A percentile compares a stretch with the other conserved stretches of the same genome.
phyloP scores from a whole-genome alignment of 2,888 invertebrate species.

The Rhopalosiphum nymphaeae region DNA sequence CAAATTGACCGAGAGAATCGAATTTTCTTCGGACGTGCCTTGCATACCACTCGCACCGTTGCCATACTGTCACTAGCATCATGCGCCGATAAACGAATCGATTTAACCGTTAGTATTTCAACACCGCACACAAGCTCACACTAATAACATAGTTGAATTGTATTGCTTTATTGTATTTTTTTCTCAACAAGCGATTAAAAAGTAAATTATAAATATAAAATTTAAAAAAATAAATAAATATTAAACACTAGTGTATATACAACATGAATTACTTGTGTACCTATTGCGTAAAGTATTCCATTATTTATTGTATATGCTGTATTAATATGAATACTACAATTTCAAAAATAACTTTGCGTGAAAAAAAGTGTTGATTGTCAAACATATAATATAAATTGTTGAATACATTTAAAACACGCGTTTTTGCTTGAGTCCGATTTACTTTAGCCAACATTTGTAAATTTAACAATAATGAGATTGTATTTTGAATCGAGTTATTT shows the following conservation, averaged over 20 bases:
- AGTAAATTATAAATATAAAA: background rate
- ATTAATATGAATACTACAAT: background rate
- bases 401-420: background rate
- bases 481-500: background rate
- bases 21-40: conserved; percentile 36
- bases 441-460: background rate
- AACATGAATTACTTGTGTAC: background rate
- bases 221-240: background rate
- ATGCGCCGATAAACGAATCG: conserved; percentile 21
- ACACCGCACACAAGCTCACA: background rate
- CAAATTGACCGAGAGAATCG: conserved; percentile 38
- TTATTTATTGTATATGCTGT: background rate
- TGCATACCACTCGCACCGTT: background rate
- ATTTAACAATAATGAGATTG: background rate
- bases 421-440: background rate
- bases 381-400: background rate
- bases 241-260: background rate
- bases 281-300: background rate
- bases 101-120: background rate
- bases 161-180: background rate
- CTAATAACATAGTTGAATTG: background rate
- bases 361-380: too few species aligned
- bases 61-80: background rate
- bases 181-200: background rate
- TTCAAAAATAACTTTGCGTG: background rate